These are phyloP conservation scores for Megalopta genalis DNA, from an alignment of 1,140 invertebrate species.

Conservation along the genomic window DNA sequence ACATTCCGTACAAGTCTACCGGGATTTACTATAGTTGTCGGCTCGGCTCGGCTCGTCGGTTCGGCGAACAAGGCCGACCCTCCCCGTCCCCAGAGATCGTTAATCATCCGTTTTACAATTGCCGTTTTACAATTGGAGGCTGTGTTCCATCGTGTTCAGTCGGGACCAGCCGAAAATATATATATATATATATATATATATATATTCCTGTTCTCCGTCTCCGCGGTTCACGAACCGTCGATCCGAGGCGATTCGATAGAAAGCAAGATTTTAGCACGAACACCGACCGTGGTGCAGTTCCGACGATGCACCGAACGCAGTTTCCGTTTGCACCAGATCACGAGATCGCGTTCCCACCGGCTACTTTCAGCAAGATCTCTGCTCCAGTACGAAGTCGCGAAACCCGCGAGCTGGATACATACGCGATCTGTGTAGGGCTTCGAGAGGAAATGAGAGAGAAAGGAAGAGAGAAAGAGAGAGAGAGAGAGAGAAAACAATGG, in stretches of 20 bases:
- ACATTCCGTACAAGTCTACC: constrained; percentile 47
- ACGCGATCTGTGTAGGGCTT: background rate
- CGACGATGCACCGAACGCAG: no score
- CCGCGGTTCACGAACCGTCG: background rate
- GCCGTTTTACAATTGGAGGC: no score
- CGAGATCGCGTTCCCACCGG: no score
- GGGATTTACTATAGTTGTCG: background rate
- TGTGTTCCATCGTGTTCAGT: no score
- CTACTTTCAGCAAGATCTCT: constrained; percentile 47
- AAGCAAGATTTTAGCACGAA: no score
- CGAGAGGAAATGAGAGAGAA: background rate
- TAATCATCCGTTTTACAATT: no score
- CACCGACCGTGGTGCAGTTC: no score
- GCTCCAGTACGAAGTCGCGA: background rate
- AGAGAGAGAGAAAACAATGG: background rate
- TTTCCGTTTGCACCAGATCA: no score
- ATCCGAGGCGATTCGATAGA: background rate
- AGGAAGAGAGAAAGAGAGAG: background rate
- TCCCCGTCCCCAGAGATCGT: background rate
- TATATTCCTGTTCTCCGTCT: background rate
- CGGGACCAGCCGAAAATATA: background rate
- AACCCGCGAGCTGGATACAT: background rate
- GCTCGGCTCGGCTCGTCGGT: no score
- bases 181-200: no score
- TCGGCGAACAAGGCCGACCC: background rate